A percentile compares a stretch with the other conserved stretches of the same genome.
Conservation (phyloP, 1,140 invertebrate genomes). For the Eriocheir sinensis region DNA sequence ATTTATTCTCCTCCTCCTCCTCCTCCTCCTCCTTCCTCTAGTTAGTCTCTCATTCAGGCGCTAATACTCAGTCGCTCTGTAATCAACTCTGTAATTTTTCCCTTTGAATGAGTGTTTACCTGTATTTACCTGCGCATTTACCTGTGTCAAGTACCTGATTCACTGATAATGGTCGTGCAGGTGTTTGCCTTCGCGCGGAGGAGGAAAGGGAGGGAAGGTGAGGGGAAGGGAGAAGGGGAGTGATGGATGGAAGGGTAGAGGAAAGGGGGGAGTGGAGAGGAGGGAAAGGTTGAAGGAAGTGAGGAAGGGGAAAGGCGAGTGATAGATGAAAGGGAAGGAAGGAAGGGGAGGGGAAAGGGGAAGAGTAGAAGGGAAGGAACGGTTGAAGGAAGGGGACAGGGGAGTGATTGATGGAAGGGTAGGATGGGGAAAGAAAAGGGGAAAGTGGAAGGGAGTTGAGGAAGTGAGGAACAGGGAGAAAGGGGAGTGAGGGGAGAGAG, state of each 20-base stretch:
- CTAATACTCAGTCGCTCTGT: not conserved
- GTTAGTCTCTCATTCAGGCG: not conserved
- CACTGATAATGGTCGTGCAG: not conserved
- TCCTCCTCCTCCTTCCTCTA: not conserved
- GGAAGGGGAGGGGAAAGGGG: not conserved
- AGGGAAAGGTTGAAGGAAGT: not conserved
- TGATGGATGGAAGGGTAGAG: not conserved
- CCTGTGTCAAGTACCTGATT: conserved; percentile 41
- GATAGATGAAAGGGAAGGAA: not conserved
- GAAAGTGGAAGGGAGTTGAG: too few relatives aligned
- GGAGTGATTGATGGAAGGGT: too few relatives aligned
- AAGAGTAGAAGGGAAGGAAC: too few relatives aligned
- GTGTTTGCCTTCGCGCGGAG: not conserved
- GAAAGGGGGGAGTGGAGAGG: not conserved
- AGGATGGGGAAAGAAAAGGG: too few relatives aligned
- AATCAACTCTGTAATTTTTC: not conserved
- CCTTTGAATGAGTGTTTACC: conserved; percentile 1
- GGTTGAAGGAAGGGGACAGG: too few relatives aligned
- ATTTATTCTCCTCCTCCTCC: not conserved
- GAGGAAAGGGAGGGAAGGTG: not conserved
- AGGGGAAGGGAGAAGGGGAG: not conserved
- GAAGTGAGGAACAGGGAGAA: too few relatives aligned
- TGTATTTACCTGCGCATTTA: conserved; percentile 47
- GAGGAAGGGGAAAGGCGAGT: not conserved
- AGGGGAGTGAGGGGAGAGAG: too few relatives aligned